Conservation (phyloP, 2,888 invertebrate species). For the Isotomurus palustris region DNA sequence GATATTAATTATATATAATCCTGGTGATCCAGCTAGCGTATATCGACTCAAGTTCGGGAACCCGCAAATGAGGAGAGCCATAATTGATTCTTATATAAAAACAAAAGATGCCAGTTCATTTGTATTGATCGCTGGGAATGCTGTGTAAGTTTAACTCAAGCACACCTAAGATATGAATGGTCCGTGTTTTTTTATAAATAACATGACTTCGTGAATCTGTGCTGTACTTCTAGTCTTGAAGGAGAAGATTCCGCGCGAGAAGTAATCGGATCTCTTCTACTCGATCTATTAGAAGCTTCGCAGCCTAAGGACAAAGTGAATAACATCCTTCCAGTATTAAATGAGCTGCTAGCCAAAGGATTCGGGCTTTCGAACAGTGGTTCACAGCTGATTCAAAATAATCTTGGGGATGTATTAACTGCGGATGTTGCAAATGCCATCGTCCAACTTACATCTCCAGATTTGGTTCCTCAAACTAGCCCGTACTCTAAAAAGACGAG, state of each 20-base stretch:
- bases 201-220: background rate
- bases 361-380: constrained; percentile 60
- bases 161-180: background rate
- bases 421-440: constrained; percentile 60
- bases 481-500: background rate
- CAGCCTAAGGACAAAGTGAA: constrained; percentile 50
- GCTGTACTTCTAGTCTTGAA: constrained; percentile 25
- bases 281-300: constrained; percentile 51
- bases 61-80: constrained; percentile 55
- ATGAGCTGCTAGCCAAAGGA: constrained; percentile 59
- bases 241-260: constrained; percentile 49
- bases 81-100: constrained; percentile 58
- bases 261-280: constrained; percentile 58
- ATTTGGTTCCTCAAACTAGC: constrained; percentile 28
- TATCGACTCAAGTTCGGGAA: constrained; percentile 60
- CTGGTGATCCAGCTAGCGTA: constrained; percentile 51
- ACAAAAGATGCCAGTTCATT: constrained; percentile 63
- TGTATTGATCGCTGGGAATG: constrained; percentile 55
- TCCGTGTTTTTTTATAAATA: background rate
- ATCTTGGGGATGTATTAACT: constrained; percentile 63
- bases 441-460: constrained; percentile 60
- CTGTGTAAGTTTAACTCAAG: constrained; percentile 20
- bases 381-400: constrained; percentile 62
- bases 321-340: constrained; percentile 31
- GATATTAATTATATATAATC: constrained; percentile 4